Conservation (phyloP, 2,888 invertebrate genomes). For the Scaptomyza cyrtandrae region DNA sequence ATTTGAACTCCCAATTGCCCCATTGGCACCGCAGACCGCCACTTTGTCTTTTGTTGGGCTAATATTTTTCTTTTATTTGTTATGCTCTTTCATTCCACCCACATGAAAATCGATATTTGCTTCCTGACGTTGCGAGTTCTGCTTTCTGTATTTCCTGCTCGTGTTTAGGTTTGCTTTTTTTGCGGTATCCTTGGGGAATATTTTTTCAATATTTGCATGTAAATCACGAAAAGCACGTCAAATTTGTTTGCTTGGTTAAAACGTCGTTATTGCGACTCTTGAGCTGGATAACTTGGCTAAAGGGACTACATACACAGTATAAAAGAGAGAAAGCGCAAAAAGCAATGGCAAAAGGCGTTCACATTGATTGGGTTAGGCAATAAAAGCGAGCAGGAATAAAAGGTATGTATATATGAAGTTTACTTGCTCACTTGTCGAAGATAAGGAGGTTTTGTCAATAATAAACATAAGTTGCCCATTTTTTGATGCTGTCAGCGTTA, state of each 20-base stretch:
- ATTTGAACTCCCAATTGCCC: slow-evolving; percentile 57
- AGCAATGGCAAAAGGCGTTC: slow-evolving; percentile 45
- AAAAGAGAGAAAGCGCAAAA: neutral
- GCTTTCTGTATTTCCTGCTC: no score
- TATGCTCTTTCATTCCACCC: slow-evolving; percentile 48
- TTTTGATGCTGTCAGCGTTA: slow-evolving; percentile 68
- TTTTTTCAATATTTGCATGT: slow-evolving; percentile 82
- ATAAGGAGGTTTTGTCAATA: slow-evolving; percentile 60
- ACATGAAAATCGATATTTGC: slow-evolving; percentile 76
- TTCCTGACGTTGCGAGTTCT: slow-evolving; percentile 55
- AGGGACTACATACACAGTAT: neutral
- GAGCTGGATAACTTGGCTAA: slow-evolving; percentile 18
- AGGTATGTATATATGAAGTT: slow-evolving; percentile 10
- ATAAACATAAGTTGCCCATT: slow-evolving; percentile 75
- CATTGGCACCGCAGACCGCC: slow-evolving; percentile 57
- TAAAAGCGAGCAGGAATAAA: slow-evolving; percentile 37
- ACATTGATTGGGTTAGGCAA: slow-evolving; percentile 76
- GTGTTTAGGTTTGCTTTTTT: slow-evolving; percentile 63
- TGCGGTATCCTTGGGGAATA: slow-evolving; percentile 79
- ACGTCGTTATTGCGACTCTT: slow-evolving; percentile 74
- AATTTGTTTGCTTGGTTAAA: slow-evolving; percentile 81
- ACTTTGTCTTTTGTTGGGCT: slow-evolving; percentile 75
- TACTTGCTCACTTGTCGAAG: slow-evolving; percentile 32
- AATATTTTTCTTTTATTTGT: slow-evolving; percentile 74
- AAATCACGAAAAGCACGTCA: slow-evolving; percentile 82